phyloP scores from a whole-genome alignment of 2,888 invertebrate genomes.

The Orthosia gothica region DNA sequence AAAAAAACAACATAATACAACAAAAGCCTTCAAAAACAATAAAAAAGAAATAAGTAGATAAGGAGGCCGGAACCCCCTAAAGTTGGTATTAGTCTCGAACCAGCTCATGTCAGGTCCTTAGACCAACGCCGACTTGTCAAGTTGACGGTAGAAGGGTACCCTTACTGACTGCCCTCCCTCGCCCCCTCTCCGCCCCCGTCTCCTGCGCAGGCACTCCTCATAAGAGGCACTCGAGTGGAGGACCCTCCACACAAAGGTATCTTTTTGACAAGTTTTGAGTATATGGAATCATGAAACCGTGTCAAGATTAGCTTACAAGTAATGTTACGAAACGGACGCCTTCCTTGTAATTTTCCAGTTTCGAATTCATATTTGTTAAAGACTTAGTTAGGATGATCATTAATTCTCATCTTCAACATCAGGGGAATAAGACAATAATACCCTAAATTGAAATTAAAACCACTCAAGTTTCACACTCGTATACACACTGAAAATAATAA shows the following conservation, averaged over 20 bases:
- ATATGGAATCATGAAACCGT: conserved; percentile 67
- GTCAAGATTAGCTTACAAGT: conserved; percentile 71
- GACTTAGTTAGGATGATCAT: not conserved
- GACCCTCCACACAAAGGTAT: conserved; percentile 80
- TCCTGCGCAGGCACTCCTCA: conserved; percentile 62
- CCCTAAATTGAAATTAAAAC: no score
- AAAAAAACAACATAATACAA: not conserved
- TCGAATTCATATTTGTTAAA: not conserved
- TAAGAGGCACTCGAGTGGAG: conserved; percentile 61
- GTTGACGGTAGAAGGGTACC: conserved; percentile 82
- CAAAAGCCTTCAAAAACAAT: conserved; percentile 37
- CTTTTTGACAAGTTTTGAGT: conserved; percentile 81
- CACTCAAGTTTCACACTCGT: no score
- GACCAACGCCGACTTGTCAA: conserved; percentile 88
- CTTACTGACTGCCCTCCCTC: conserved; percentile 72
- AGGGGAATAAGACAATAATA: no score
- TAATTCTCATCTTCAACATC: no score
- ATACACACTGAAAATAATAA: no score
- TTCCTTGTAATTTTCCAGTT: not conserved
- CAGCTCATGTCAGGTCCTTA: conserved; percentile 75
- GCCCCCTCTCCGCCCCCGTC: conserved; percentile 30
- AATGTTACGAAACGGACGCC: conserved; percentile 16
- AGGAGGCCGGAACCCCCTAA: conserved; percentile 75
- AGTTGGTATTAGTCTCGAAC: conserved; percentile 90
- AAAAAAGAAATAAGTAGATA: conserved; percentile 75